Evolutionary conservation across 2,113 vertebrate genomes (phyloP).

Genomic region (Euleptes europaea): DNA sequence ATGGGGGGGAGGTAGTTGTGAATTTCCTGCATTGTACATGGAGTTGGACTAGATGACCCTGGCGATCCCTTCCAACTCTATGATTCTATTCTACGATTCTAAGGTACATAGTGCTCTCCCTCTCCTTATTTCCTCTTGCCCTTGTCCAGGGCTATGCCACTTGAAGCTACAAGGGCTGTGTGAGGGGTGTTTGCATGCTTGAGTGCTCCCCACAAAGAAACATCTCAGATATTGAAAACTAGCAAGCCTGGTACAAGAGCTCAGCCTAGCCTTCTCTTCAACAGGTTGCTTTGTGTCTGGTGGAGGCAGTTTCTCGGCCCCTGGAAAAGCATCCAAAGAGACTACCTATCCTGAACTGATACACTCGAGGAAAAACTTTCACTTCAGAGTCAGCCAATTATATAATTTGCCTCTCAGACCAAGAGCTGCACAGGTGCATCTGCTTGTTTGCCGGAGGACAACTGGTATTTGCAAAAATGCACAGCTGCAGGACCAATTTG

Average conservation of each 20-base stretch:
- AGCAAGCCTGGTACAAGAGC: not conserved
- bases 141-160: too few species aligned
- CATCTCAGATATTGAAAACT: not conserved
- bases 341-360: not conserved
- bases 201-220: not conserved
- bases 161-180: too few species aligned
- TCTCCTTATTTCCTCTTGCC: too few species aligned
- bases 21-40: too few species aligned
- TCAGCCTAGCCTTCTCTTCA: not conserved
- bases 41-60: too few species aligned
- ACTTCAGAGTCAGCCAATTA: not conserved
- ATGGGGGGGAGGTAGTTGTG: too few species aligned
- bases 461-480: not conserved
- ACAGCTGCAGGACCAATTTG: not conserved
- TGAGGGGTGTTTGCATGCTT: too few species aligned
- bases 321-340: too few species aligned
- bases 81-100: too few species aligned
- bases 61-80: too few species aligned
- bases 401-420: not conserved
- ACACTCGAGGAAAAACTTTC: not conserved
- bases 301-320: not conserved
- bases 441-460: not conserved
- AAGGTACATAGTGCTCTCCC: too few species aligned
- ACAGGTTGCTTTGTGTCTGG: not conserved
- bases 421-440: not conserved